Evolutionary conservation across 1,140 invertebrate genomes (phyloP), one percentile per base, ranked within the genome.

Genomic region (Drosophila tsacasi): DNA sequence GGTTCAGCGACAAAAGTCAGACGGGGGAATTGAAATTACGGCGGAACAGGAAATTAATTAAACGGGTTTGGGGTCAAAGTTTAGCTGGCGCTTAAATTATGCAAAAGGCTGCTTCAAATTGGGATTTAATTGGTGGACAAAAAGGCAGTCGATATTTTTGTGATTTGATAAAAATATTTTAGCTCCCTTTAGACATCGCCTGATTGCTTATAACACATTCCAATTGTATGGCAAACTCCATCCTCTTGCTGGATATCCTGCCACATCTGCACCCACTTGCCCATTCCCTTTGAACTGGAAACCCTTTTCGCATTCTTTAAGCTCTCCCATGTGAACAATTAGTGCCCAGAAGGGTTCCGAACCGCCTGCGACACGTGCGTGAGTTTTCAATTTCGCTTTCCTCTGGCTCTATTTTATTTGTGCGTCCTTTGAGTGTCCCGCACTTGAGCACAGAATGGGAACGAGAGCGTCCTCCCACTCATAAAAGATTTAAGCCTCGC

Each of bases 401-500:
- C 35, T 44, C 68, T 46, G 47, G 44, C 66, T 61, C 37, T 54
- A 66, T 66, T 76, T 76, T 54, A 67, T 59, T 76, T 54, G 52
- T 39, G 32, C 37, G 27, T 21, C 21, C 42, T 17, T 49, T 32
- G 58, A 63, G 37, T 60, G 50, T 2, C 19, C n/a, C 35, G 46
- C 52, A 19, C 50, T 50, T 44, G 72, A 67, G 77, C 67, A 83
- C 60, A 49, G 42, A 49, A 30, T 32, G 37, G 27, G 32, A 13
- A 44, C 15, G 10, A 8, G 32, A 21, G 21, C 37, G 54, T 17
- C 35, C 37, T 12, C 5, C 47, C 60, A 73, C 83, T 89, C 83
- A 87, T 87, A 89, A 87, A 87, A 87, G 84, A 87, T 87, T 89
- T 87, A 87, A 77, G 83, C 72, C 60, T 83, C 83, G 74, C 73